Evolutionary conservation across 2,888 invertebrate species (phyloP), one percentile per base, ranked within the genome.

Genomic region (Drosophila austrosaltans): DNA sequence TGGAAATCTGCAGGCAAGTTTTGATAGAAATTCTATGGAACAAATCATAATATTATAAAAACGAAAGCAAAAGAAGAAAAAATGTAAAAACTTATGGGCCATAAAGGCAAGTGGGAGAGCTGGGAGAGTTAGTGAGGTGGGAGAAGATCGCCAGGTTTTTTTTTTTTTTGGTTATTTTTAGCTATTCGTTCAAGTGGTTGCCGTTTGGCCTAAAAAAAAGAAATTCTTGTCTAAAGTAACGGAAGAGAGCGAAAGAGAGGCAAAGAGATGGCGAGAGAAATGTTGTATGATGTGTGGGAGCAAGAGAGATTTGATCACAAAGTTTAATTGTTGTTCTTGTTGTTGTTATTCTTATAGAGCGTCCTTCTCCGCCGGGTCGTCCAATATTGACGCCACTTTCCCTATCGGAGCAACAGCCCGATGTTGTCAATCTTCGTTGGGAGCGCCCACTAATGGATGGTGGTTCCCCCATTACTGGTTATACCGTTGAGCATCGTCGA

Each of bases 341-440:
- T 64, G 54, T 36, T 58, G 54, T 63, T 64, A 1, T 65, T 48
- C 36, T 59, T 65, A 12, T 75, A 92, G 97, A 96, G 90, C 94
- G 95, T 78, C 97, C 97, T 72, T 94, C 95, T 66, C 94, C 95
- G 69, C 97, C 97, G 57, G 97, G 97, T 60, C 96, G 96, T 89
- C 98, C 98, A 59, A 95, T 96, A 80, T 94, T 98, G 72, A 94
- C 96, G 75, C 95, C 96, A 66, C 94, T 95, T 72, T 94, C 96
- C 63, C 94, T 95, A 72, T 94, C 96, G 74, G 94, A 95, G 73
- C 94, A 95, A 36, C 95, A 96, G 86, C 96, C 96, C n/a, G 96
- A 97, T 91, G 95, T 96, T 32, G 95, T 97, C 48, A 96, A 96
- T 22, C 94, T 98, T 75, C 94, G 95, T 81, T 98, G 98, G 98